phyloP scores from a whole-genome alignment of 1,140 invertebrate species.

The Trissolcus basalis region DNA sequence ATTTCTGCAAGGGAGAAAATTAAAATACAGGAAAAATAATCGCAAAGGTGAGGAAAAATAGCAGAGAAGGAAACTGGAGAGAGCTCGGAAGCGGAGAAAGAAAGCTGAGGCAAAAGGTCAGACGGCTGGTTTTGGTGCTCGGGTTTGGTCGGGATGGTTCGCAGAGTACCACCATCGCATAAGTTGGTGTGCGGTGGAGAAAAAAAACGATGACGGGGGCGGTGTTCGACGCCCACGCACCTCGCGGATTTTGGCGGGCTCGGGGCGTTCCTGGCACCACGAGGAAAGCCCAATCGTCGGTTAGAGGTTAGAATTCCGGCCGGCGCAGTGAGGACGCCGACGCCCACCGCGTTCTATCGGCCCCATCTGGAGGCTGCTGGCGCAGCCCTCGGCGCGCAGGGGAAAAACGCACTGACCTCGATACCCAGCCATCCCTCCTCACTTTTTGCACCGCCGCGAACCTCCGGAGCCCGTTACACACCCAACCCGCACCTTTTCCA shows the following conservation, averaged over 20 bases:
- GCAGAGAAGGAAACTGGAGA: not conserved
- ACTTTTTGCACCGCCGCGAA: conserved; percentile 27
- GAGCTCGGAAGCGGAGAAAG: conserved; percentile 13
- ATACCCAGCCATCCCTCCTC: conserved; percentile 65
- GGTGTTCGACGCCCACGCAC: conserved; percentile 72
- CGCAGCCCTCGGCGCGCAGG: conserved; percentile 72
- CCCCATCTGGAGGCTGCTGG: conserved; percentile 62
- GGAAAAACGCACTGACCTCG: conserved; percentile 75
- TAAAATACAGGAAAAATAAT: not conserved
- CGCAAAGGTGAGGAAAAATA: not conserved
- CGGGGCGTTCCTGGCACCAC: conserved; percentile 72
- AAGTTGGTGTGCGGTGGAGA: conserved; percentile 26
- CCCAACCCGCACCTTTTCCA: conserved; percentile 49
- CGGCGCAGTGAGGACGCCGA: conserved; percentile 72
- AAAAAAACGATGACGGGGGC: conserved; percentile 65
- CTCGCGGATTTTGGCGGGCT: conserved; percentile 70
- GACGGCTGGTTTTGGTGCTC: conserved; percentile 34
- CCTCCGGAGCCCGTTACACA: conserved; percentile 47
- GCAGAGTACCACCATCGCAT: conserved; percentile 5
- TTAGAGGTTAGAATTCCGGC: conserved; percentile 71
- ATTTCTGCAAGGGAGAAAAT: too few relatives aligned
- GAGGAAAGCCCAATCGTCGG: conserved; percentile 71
- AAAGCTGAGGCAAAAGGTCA: conserved; percentile 40
- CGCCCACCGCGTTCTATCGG: conserved; percentile 68
- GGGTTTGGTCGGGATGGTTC: conserved; percentile 7